A percentile compares a stretch with the other conserved stretches of the same genome.
Evolutionary conservation across 2,797 vertebrate species (phyloP).

Genomic region (Peromyscus attwateri): DNA sequence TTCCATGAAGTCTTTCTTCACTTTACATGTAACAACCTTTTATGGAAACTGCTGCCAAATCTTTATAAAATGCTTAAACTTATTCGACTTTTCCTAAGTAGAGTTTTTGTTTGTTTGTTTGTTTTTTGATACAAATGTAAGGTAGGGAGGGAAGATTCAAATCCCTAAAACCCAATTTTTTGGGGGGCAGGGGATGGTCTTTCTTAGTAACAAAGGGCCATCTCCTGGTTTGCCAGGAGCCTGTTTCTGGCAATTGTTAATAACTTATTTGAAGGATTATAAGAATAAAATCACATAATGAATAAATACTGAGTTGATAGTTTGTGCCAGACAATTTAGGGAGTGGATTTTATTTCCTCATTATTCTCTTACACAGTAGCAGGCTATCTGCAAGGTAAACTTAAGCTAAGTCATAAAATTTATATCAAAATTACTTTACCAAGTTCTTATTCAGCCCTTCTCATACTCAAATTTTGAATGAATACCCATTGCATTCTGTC

Average conservation of each 20-base stretch:
- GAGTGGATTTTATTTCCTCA: not conserved
- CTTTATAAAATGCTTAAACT: not conserved
- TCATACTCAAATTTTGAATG: not conserved
- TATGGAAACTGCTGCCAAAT: not conserved
- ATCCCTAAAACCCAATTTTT: not conserved
- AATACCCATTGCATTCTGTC: not conserved
- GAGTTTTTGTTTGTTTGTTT: not conserved
- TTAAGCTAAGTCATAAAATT: conserved; percentile 18
- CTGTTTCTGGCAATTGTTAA: not conserved
- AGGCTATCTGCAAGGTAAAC: not conserved
- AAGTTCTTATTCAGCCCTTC: not conserved
- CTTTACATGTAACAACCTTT: not conserved
- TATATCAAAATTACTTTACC: not conserved
- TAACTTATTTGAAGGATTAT: not conserved
- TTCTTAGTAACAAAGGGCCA: not conserved
- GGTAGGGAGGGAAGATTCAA: not conserved
- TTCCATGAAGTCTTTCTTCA: not conserved
- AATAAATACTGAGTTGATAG: not conserved
- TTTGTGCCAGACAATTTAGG: not conserved
- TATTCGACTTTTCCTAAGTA: not conserved
- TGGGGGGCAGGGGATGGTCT: not conserved
- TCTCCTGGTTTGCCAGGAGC: not conserved
- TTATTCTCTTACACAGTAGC: not conserved
- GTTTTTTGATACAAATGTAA: not conserved
- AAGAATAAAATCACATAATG: not conserved